These are phyloP conservation scores for Morpho achilles DNA, from an alignment of 2,888 invertebrate genomes.

Conservation along the genomic window DNA sequence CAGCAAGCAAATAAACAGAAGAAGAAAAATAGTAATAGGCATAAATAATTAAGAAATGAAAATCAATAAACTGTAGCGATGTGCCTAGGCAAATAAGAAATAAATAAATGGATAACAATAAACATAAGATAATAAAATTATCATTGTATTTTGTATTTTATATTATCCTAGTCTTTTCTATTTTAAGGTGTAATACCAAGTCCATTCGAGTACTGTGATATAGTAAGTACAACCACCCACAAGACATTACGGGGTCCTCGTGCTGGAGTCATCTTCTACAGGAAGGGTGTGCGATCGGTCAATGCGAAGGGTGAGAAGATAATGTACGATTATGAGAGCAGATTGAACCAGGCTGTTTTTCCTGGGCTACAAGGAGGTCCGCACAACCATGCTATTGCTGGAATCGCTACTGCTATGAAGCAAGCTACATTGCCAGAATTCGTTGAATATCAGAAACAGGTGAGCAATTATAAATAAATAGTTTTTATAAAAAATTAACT, in stretches of 20 bases:
- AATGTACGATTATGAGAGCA: slow-evolving; percentile 92
- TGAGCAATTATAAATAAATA: slow-evolving; percentile 29
- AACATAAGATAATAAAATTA: no score
- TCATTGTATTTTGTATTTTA: no score
- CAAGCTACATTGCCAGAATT: slow-evolving; percentile 91
- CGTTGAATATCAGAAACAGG: slow-evolving; percentile 90
- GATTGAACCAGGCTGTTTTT: slow-evolving; percentile 94
- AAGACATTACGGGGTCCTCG: slow-evolving; percentile 94
- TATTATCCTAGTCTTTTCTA: no score
- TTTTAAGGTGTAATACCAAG: slow-evolving; percentile 86
- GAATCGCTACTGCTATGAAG: slow-evolving; percentile 95
- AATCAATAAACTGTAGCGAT: no score
- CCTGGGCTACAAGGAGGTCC: slow-evolving; percentile 98
- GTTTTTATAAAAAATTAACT: no score
- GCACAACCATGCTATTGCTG: slow-evolving; percentile 98
- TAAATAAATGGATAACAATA: no score
- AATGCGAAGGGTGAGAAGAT: slow-evolving; percentile 90
- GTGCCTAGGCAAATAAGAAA: no score
- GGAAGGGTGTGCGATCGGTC: slow-evolving; percentile 90
- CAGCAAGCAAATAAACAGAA: no score
- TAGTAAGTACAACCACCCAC: slow-evolving; percentile 97
- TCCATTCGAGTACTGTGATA: slow-evolving; percentile 94
- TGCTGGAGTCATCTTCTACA: slow-evolving; percentile 94
- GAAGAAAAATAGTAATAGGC: no score
- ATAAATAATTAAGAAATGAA: no score